A percentile compares a stretch with the other conserved stretches of the same genome.
Conservation (phyloP, 2,888 invertebrate genomes). For the Agonopterix arenella region DNA sequence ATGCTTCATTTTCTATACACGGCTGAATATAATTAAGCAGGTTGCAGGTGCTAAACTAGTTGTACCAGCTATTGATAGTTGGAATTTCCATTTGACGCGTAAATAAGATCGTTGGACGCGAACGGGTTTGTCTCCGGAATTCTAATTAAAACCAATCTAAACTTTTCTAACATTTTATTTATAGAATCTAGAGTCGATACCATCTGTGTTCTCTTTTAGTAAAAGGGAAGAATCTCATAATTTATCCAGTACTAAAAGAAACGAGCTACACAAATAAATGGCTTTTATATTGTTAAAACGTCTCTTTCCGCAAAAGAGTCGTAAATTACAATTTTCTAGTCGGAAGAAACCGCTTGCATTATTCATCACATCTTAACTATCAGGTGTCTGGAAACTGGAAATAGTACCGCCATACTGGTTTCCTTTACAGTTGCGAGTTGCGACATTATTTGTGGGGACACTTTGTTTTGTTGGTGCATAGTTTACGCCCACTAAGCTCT, state of each 20-base stretch:
- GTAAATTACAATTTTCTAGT: not conserved
- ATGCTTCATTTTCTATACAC: not conserved
- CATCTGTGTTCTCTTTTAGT: too few relatives aligned
- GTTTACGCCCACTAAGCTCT: constrained; percentile 59
- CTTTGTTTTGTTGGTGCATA: constrained; percentile 29
- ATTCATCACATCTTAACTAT: not conserved
- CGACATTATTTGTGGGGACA: constrained; percentile 26
- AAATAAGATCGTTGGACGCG: constrained; percentile 13
- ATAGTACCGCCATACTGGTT: constrained; percentile 4
- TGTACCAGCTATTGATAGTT: not conserved
- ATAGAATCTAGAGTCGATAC: too few relatives aligned
- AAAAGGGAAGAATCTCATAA: too few relatives aligned
- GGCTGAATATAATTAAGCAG: not conserved
- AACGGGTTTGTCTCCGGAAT: constrained; percentile 11
- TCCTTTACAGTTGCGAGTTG: constrained; percentile 9
- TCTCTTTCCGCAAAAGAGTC: not conserved
- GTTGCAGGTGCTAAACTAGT: constrained; percentile 5
- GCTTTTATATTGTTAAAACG: too few relatives aligned
- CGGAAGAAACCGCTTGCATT: not conserved
- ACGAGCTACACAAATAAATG: too few relatives aligned
- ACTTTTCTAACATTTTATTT: too few relatives aligned
- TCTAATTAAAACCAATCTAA: not conserved
- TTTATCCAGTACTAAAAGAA: too few relatives aligned
- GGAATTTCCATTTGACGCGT: constrained; percentile 16
- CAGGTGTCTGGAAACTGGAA: constrained; percentile 3